Conservation (phyloP, 2,797 vertebrate species). For the Stomatorhinus walkeri region DNA sequence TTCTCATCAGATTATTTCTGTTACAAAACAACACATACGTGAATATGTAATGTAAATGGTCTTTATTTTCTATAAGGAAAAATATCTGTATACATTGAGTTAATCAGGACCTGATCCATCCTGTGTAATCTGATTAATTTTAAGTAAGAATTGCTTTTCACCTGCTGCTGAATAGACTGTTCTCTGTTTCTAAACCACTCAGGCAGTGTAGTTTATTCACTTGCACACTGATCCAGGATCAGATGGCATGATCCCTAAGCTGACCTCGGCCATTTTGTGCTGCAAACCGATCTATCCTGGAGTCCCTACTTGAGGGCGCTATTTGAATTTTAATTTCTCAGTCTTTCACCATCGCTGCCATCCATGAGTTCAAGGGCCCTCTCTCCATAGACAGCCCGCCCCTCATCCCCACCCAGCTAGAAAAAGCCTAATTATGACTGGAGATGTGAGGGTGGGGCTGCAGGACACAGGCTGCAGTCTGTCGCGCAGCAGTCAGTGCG, state of each 20-base stretch:
- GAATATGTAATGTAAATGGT: background rate
- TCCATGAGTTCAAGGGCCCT: background rate
- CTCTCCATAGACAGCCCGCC: constrained; percentile 1
- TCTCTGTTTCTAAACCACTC: background rate
- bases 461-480: constrained; percentile 52
- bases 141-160: background rate
- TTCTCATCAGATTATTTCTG: background rate
- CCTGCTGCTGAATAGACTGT: background rate
- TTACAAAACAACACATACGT: background rate
- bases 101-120: background rate
- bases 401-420: constrained; percentile 19
- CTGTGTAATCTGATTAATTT: background rate
- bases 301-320: background rate
- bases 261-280: background rate
- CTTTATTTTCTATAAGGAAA: background rate
- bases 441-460: background rate
- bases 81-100: background rate
- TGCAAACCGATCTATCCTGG: background rate
- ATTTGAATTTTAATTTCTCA: background rate
- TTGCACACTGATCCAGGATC: background rate
- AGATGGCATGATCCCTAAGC: background rate
- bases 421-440: constrained; percentile 27
- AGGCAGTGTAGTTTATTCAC: background rate
- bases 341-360: background rate
- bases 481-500: constrained; percentile 62